These are phyloP conservation scores for Alsophila aescularia DNA, from an alignment of 2,888 invertebrate species.

Conservation along the genomic window DNA sequence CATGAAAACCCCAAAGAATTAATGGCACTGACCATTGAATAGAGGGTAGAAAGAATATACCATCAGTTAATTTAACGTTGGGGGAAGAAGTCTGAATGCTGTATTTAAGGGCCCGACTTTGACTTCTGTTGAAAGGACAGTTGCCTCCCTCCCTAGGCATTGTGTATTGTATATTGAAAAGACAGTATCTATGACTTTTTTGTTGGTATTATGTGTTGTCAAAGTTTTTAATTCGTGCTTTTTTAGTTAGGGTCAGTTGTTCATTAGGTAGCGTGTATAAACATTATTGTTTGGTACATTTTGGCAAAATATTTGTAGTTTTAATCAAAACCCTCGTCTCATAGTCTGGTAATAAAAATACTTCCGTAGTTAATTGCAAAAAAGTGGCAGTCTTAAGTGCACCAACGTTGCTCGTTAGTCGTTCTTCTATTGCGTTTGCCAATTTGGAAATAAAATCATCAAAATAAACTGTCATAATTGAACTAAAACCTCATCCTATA, in stretches of 20 bases:
- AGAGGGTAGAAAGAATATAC: conserved; percentile 33
- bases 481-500: too few species aligned
- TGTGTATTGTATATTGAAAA: conserved; percentile 22
- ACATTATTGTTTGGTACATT: background rate
- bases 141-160: conserved; percentile 27
- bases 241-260: background rate
- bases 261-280: background rate
- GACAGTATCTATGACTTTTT: conserved; percentile 22
- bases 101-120: conserved; percentile 39
- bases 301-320: too few species aligned
- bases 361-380: too few species aligned
- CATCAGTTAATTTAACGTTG: conserved; percentile 45
- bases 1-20: conserved; percentile 53
- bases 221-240: background rate
- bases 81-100: conserved; percentile 35
- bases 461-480: background rate
- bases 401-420: too few species aligned
- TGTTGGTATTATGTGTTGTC: conserved; percentile 16
- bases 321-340: too few species aligned
- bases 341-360: too few species aligned
- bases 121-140: conserved; percentile 36
- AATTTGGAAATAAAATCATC: too few species aligned
- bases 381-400: too few species aligned
- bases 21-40: conserved; percentile 58
- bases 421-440: too few species aligned